phyloP scores from a whole-genome alignment of 92 coral and sea anemone species.

The Scolanthus callimorphus region DNA sequence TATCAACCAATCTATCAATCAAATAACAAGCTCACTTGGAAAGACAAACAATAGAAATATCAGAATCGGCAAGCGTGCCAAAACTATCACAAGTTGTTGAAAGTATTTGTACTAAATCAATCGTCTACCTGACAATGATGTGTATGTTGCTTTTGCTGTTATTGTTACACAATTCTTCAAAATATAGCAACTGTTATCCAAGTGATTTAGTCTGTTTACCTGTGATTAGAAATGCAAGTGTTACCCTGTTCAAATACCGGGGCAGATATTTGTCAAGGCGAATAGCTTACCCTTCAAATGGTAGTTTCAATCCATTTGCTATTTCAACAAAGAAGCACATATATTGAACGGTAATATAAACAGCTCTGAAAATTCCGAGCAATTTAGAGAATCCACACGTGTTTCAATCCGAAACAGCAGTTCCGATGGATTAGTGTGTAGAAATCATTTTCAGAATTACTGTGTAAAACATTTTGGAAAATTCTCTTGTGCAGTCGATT shows the following conservation, averaged over 20 bases:
- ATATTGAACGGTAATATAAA: constrained; percentile 32
- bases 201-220: constrained; percentile 14
- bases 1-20: too few relatives aligned
- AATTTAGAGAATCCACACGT: not conserved
- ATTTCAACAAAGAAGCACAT: constrained; percentile 50
- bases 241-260: constrained; percentile 18
- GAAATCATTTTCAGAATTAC: constrained; percentile 43
- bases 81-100: too few relatives aligned
- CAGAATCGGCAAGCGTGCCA: too few relatives aligned
- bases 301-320: too few relatives aligned
- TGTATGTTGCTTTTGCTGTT: constrained; percentile 29
- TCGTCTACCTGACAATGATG: too few relatives aligned
- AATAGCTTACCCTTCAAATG: constrained; percentile 28
- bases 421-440: constrained; percentile 16
- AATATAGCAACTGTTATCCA: constrained; percentile 6
- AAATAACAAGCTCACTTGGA: too few relatives aligned
- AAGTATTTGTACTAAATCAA: too few relatives aligned
- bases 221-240: constrained; percentile 10
- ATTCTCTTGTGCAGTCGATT: constrained; percentile 58
- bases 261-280: constrained; percentile 46
- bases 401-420: constrained; percentile 4
- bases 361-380: constrained; percentile 5
- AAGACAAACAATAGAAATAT: too few relatives aligned
- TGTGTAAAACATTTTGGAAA: constrained; percentile 43
- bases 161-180: constrained; percentile 23